Evolutionary conservation across 2,888 invertebrate species (phyloP), one percentile per base, ranked within the genome.

Genomic region (Zelleria hepariella): DNA sequence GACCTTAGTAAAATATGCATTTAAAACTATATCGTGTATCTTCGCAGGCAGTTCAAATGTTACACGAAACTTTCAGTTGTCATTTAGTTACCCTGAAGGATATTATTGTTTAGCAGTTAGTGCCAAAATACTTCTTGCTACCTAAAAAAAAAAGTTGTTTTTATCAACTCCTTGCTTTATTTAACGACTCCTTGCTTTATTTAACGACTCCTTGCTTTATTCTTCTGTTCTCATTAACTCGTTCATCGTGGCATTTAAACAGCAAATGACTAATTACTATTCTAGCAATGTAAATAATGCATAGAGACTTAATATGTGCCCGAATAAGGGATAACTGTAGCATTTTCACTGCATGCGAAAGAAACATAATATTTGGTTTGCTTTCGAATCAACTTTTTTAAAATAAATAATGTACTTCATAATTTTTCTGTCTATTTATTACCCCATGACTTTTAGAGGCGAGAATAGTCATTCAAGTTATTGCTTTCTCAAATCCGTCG

Each of bases 291-390:
- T 54, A 54, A 24, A n/a, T 53, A 24, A 54, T 25, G 25, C 24
- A 54, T 54, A 18, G 23, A 18, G 26, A 26, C 20, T 26, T 25
- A 54, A 54, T 54, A 54, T 54, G 54, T 54, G 15, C 15, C 32
- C 32, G 32, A 42, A 15, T 42, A 6, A 24, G 52, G 21, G 23
- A 52, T 23, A 21, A 49, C 24, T 24, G 52, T 78, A 75, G 77
- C 78, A 79, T 84, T 84, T 84, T 81, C 78, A 80, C 86, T 87
- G 84, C 82, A 76, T 79, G 79, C 79, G 79, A 77, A 76, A 76
- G 77, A 74, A 80, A 78, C 74, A 77, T 78, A n/a, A n/a, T n/a
- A n/a, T n/a, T n/a, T 74, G 81, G 48, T 83, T 86, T 86, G 87
- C 86, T 87, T 87, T 87, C 77, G 80, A 85, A 85, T 80, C 80